These are phyloP conservation scores for Temnothorax curvispinosus DNA, from an alignment of 1,140 invertebrate genomes.

Conservation along the genomic window DNA sequence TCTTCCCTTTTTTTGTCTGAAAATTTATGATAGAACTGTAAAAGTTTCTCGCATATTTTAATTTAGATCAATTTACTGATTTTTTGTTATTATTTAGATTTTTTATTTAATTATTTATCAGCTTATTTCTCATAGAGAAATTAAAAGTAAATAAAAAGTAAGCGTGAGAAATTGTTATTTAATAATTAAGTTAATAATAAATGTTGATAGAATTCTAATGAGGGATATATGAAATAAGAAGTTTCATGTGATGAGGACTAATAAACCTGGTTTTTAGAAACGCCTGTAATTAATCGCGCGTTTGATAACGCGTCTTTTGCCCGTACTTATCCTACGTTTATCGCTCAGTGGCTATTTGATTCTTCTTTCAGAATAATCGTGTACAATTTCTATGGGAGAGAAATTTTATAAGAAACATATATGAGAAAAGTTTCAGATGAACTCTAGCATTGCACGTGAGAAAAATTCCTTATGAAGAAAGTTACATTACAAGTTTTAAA, in stretches of 20 bases:
- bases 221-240: neutral
- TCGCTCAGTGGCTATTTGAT: conserved; percentile 25
- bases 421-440: neutral
- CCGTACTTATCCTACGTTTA: conserved; percentile 27
- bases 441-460: neutral
- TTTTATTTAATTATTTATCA: conserved; percentile 15
- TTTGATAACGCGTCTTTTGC: neutral
- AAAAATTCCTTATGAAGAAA: neutral
- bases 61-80: neutral
- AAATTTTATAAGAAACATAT: neutral
- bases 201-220: neutral
- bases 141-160: neutral
- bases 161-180: conserved; percentile 6
- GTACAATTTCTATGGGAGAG: neutral
- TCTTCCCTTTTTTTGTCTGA: neutral
- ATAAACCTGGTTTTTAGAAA: conserved; percentile 19
- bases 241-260: neutral
- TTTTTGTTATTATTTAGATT: neutral
- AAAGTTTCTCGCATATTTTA: neutral
- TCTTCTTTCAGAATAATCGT: neutral
- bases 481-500: neutral
- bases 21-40: neutral
- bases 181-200: conserved; percentile 7
- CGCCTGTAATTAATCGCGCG: conserved; percentile 14
- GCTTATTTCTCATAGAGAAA: neutral